Base-by-base conservation (phyloP, 2,113 vertebrate genomes). In the Struthidea cinerea region DNA sequence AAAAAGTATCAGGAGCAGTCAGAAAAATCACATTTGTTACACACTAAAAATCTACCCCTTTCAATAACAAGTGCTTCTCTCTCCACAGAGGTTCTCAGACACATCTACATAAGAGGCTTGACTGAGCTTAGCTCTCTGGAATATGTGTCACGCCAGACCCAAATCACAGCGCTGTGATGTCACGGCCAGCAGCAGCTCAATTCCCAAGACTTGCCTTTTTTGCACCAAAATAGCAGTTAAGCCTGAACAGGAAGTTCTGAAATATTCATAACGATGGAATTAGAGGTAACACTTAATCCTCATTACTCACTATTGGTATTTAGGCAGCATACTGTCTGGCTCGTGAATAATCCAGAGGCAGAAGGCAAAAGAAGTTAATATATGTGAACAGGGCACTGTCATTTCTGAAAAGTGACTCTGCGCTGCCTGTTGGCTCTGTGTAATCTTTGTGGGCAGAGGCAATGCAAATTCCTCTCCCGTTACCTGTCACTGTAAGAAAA, bases 181-280 rank as follows among this genome's bases (percentile, higher is more conserved):
- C 94, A 96, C 3, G 18, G 88, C 73, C 89, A 94, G 65, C 87
- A 91, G 95, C 80, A 93, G 90, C 85, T 92, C 80, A 89, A 22
- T 70, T 91, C 79, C 88, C 75, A 74, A 96, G 91, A 87, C 79
- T 84, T 44, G 78, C 88, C 83, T 95, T 89, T 97, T 95, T 85
- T 76, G 57, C 84, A 95, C 77, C 89, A 61, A 96, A 98, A 97
- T 89, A 97, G 94, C 88, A 92, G 82, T 63, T 95, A 96, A 97
- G 94, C 93, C 92, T 93, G 96, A 94, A 93, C 69, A 91, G 76
- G 84, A 96, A 97, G 80, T 82, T 90, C 69, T 79, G 85, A 93
- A 94, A 91, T 93, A 82, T 81, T 93, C 89, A 42, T 67, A 67
- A 69, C 11, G 41, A 80, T 4, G 37, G 93, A 96, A 94, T 93